Percentiles rank a stretch among this genome's conserved stretches.
Conservation (phyloP, 2,888 invertebrate genomes). For the Phalera bucephala region DNA sequence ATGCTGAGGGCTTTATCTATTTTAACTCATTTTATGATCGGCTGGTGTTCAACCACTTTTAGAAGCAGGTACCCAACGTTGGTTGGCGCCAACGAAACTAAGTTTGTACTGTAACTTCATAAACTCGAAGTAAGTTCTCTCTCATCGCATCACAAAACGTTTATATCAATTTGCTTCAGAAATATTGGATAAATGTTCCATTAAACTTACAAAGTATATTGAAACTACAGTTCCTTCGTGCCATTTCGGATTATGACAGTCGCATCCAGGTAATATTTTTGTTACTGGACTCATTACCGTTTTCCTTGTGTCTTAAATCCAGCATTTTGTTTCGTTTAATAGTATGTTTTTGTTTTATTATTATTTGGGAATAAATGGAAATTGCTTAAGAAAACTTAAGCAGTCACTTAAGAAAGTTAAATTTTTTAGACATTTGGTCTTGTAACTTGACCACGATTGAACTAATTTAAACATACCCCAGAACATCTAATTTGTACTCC, state of each 20-base stretch:
- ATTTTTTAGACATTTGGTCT: no score
- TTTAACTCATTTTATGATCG: no score
- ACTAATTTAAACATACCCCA: neutral
- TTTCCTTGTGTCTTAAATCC: no score
- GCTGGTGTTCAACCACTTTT: slow-evolving; percentile 11
- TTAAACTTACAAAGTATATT: slow-evolving; percentile 38
- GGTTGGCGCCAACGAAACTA: slow-evolving; percentile 33
- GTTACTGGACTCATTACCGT: no score
- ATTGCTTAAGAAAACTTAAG: no score
- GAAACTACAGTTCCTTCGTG: slow-evolving; percentile 17
- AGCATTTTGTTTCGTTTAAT: no score
- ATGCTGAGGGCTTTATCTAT: no score
- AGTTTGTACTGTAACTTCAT: slow-evolving; percentile 53
- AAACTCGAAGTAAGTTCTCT: slow-evolving; percentile 45
- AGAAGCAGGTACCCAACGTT: slow-evolving; percentile 6
- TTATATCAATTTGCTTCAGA: slow-evolving; percentile 60
- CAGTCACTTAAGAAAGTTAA: no score
- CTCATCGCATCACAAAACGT: slow-evolving; percentile 45
- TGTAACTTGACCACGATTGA: no score
- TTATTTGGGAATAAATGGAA: no score
- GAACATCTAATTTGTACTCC: neutral
- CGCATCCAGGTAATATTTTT: no score
- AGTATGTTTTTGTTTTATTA: no score
- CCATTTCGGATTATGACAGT: neutral
- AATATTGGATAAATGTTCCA: slow-evolving; percentile 57